Percentiles rank a stretch among this genome's conserved stretches.
phyloP scores from a whole-genome alignment of 2,113 vertebrate genomes.

The Phoxinus phoxinus region DNA sequence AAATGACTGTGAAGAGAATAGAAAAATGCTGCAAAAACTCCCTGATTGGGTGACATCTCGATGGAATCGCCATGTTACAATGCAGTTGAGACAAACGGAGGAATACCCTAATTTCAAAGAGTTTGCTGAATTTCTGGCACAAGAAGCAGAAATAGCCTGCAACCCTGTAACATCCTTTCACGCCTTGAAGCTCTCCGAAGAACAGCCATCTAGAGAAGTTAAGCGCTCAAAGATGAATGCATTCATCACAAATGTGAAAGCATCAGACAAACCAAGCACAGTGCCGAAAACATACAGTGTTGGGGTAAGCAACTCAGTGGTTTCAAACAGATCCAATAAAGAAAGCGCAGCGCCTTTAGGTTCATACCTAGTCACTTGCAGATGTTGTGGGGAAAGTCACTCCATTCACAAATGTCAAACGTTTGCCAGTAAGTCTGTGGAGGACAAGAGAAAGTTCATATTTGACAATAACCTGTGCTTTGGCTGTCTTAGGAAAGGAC shows the following conservation, averaged over 20 bases:
- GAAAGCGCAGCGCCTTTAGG: not conserved
- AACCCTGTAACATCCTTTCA: slow-evolving; percentile 52
- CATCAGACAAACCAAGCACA: not conserved
- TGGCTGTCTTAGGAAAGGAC: slow-evolving; percentile 51
- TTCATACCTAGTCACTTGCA: not conserved
- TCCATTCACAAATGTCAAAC: slow-evolving; percentile 54
- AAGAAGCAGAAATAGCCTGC: slow-evolving; percentile 54
- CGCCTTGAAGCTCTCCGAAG: slow-evolving; percentile 36
- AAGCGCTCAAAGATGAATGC: slow-evolving; percentile 43
- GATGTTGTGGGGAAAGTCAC: slow-evolving; percentile 57
- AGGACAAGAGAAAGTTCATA: slow-evolving; percentile 50
- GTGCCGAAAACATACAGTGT: slow-evolving; percentile 6
- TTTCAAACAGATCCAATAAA: not conserved
- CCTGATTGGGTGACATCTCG: slow-evolving; percentile 54
- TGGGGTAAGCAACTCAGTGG: not conserved
- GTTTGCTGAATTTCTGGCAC: slow-evolving; percentile 52
- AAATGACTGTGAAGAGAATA: slow-evolving; percentile 58
- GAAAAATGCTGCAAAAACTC: slow-evolving; percentile 49
- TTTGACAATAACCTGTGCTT: slow-evolving; percentile 51
- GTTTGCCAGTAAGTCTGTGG: slow-evolving; percentile 11
- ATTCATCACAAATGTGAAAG: slow-evolving; percentile 43
- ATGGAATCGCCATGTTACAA: slow-evolving; percentile 57
- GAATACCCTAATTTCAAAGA: slow-evolving; percentile 46
- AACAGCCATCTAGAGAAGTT: slow-evolving; percentile 25
- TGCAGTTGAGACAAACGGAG: slow-evolving; percentile 15